A percentile compares a stretch with the other conserved stretches of the same genome.
phyloP scores from a whole-genome alignment of 2,797 vertebrate species.

The Melanogrammus aeglefinus region DNA sequence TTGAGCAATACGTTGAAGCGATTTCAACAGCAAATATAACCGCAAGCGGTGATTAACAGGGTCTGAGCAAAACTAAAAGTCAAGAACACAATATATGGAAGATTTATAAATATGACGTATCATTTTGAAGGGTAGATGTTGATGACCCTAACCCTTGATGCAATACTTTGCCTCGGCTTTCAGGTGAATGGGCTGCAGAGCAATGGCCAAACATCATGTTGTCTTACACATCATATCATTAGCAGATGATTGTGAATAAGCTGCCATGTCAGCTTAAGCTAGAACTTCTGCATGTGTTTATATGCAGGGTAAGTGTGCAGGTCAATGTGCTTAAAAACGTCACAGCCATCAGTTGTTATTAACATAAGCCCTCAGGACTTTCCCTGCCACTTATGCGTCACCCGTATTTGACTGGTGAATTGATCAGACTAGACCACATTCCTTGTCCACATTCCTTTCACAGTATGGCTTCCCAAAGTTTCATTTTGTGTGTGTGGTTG shows the following conservation, averaged over 20 bases:
- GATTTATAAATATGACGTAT: too few relatives aligned
- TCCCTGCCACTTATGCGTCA: not conserved
- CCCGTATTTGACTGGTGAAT: conserved; percentile 21
- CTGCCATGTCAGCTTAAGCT: too few relatives aligned
- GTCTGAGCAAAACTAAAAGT: too few relatives aligned
- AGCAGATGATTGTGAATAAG: too few relatives aligned
- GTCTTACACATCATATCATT: not conserved
- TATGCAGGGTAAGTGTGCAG: not conserved
- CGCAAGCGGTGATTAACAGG: too few relatives aligned
- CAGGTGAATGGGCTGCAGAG: too few relatives aligned
- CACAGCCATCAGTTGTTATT: not conserved
- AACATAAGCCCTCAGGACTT: not conserved
- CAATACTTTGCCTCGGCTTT: too few relatives aligned
- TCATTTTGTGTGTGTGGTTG: not conserved
- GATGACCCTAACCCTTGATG: too few relatives aligned
- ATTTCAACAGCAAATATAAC: too few relatives aligned
- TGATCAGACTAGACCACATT: conserved; percentile 18
- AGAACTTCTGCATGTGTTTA: not conserved
- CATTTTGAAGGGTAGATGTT: too few relatives aligned
- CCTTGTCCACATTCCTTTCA: not conserved
- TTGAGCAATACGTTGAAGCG: too few relatives aligned
- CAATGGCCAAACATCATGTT: not conserved
- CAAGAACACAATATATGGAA: too few relatives aligned
- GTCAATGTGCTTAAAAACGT: not conserved
- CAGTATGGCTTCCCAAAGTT: not conserved